Percentiles rank a stretch among this genome's conserved stretches.
Evolutionary conservation across 2,113 vertebrate genomes (phyloP).

Genomic region (Melanocharis versteri): DNA sequence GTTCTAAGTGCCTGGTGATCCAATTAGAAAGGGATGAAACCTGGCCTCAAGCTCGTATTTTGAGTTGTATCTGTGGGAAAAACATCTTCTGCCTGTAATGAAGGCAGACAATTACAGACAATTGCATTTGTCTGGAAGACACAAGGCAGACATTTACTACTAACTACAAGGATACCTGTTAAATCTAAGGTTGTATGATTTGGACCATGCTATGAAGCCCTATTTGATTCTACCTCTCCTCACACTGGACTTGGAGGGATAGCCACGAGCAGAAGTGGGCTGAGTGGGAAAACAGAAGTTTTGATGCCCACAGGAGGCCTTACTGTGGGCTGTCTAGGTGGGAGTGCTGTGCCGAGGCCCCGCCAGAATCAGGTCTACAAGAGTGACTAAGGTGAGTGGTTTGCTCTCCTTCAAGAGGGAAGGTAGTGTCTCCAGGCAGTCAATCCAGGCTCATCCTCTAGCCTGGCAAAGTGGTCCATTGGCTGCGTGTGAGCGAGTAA

Average conservation of each 20-base stretch:
- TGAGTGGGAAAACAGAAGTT: background rate
- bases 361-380: fast-evolving
- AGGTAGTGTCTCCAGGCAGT: too few relatives aligned
- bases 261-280: background rate
- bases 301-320: background rate
- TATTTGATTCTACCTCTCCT: background rate
- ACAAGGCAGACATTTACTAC: background rate
- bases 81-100: background rate
- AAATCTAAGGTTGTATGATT: background rate
- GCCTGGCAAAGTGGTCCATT: background rate
- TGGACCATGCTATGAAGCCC: background rate
- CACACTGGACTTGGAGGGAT: background rate
- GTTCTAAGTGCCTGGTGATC: background rate
- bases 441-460: too few relatives aligned
- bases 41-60: background rate
- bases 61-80: background rate
- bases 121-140: background rate
- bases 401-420: background rate
- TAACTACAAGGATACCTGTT: background rate
- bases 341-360: fast-evolving
- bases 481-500: background rate
- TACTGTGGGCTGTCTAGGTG: background rate
- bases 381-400: background rate
- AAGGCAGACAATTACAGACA: too few relatives aligned
- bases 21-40: background rate